These are phyloP conservation scores for Odontomyia ornata DNA, from an alignment of 2,888 invertebrate species.

Conservation along the genomic window DNA sequence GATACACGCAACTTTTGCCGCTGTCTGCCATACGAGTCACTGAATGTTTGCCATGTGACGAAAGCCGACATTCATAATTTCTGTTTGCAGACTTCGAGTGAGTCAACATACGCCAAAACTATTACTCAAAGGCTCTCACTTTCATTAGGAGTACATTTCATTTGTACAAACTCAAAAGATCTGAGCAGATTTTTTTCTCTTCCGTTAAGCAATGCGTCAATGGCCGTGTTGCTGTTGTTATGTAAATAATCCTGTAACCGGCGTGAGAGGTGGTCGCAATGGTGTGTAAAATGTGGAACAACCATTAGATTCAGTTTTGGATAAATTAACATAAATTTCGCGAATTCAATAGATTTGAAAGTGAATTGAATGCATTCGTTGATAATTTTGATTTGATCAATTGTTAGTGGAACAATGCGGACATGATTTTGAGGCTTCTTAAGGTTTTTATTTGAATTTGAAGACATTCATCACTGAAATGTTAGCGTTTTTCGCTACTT, in stretches of 20 bases:
- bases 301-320: neutral
- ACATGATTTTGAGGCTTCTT: too few species aligned
- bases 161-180: neutral
- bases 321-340: slow-evolving; percentile 1
- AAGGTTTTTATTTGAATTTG: too few species aligned
- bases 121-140: neutral
- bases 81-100: too few species aligned
- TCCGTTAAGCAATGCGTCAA: neutral
- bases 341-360: neutral
- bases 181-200: too few species aligned
- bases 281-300: neutral
- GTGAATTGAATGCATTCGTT: neutral
- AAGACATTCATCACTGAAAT: too few species aligned
- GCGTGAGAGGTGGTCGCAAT: neutral
- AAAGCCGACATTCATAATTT: too few species aligned
- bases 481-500: too few species aligned
- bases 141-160: neutral
- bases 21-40: too few species aligned
- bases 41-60: too few species aligned
- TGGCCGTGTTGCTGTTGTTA: neutral
- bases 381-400: too few species aligned
- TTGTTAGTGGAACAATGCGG: too few species aligned
- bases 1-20: too few species aligned
- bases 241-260: neutral
- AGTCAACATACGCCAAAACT: neutral